Percentiles rank a stretch among this genome's conserved stretches.
phyloP scores from a whole-genome alignment of 2,797 vertebrate species.

The Numenius phaeopus region DNA sequence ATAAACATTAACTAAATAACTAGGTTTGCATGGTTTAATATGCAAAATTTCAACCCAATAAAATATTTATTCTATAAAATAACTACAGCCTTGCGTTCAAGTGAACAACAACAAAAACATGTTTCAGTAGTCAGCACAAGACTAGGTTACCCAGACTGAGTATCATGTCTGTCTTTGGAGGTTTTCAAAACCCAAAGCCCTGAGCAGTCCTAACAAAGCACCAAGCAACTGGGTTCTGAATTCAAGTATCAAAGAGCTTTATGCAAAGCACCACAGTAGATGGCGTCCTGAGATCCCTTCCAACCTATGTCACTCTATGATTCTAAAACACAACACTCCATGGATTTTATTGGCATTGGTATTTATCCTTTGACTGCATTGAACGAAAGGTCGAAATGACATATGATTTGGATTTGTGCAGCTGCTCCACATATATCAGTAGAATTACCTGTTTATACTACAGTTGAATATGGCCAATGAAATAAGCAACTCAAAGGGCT shows the following conservation, averaged over 20 bases:
- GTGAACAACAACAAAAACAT: background rate
- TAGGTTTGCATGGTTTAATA: background rate
- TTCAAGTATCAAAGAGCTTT: background rate
- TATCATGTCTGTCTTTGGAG: accelerated
- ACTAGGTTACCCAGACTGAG: background rate
- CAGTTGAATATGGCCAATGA: background rate
- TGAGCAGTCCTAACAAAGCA: background rate
- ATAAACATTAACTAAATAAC: background rate
- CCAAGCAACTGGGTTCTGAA: background rate
- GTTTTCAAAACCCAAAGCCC: background rate
- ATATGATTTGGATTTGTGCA: constrained; percentile 18
- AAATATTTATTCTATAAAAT: background rate
- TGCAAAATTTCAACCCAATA: background rate
- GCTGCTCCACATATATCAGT: background rate
- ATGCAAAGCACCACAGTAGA: background rate
- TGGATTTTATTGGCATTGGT: background rate
- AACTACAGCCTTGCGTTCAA: background rate
- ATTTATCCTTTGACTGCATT: background rate
- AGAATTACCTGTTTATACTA: background rate
- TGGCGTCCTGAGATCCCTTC: background rate
- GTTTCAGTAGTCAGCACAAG: background rate
- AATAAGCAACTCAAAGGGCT: background rate
- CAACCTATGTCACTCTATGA: background rate
- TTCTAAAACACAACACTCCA: background rate
- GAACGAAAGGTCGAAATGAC: constrained; percentile 9